Conservation (phyloP, 1,140 invertebrate species). For the Phocides pigmalion region DNA sequence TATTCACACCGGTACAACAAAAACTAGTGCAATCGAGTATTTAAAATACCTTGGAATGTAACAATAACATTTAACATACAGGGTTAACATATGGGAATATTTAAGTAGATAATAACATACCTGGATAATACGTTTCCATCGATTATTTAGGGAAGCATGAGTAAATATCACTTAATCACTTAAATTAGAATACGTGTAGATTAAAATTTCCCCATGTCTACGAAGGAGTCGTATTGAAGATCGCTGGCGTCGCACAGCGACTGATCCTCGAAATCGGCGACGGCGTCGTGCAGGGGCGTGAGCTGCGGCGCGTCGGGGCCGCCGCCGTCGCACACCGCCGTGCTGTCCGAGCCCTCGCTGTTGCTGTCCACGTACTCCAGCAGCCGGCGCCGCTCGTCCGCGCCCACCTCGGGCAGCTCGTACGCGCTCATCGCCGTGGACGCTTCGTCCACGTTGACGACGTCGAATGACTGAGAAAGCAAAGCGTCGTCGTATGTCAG, state of each 20-base stretch:
- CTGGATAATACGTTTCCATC: conserved; percentile 10
- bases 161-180: conserved; percentile 14
- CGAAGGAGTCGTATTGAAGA: conserved; percentile 76
- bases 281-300: conserved; percentile 40
- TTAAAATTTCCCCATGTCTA: conserved; percentile 79
- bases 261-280: conserved; percentile 48
- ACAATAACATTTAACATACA: conserved; percentile 24
- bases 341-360: conserved; percentile 69
- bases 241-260: conserved; percentile 63
- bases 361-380: conserved; percentile 71
- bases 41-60: conserved; percentile 20
- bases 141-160: conserved; percentile 14
- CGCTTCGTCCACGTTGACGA: conserved; percentile 56
- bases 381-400: conserved; percentile 38
- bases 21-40: conserved; percentile 26
- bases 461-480: conserved; percentile 67
- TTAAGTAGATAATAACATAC: conserved; percentile 1
- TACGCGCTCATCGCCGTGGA: conserved; percentile 43
- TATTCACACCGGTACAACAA: conserved; percentile 25
- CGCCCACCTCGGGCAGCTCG: conserved; percentile 41
- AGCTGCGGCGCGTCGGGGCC: conserved; percentile 42
- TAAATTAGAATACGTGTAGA: conserved; percentile 28
- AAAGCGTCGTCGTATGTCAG: conserved; percentile 65
- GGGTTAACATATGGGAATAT: conserved; percentile 1
- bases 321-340: conserved; percentile 60